phyloP scores from a whole-genome alignment of 53 echinoderm and acorn worm species.

The Echinarachnius parma region DNA sequence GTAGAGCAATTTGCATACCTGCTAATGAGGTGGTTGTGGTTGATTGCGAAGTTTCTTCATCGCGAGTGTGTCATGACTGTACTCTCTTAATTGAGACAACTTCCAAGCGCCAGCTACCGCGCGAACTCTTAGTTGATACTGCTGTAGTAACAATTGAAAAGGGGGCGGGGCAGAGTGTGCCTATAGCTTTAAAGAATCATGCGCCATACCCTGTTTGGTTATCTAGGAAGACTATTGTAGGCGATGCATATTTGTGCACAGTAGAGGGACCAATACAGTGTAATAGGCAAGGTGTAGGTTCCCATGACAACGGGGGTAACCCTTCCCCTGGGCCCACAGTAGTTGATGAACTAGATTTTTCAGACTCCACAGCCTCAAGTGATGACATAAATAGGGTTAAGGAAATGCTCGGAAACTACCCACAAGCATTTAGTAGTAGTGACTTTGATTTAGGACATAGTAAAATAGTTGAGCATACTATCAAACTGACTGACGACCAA shows the following conservation, averaged over 20 bases:
- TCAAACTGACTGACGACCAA: background rate
- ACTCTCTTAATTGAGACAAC: background rate
- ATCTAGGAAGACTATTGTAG: background rate
- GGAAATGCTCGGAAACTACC: background rate
- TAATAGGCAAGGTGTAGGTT: background rate
- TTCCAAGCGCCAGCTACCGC: background rate
- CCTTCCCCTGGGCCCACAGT: background rate
- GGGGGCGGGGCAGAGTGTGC: background rate
- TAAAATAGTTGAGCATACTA: conserved; percentile 14
- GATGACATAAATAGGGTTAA: conserved; percentile 1
- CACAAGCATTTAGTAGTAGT: conserved; percentile 3
- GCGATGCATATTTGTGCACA: background rate
- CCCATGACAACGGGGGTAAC: background rate
- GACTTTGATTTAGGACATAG: conserved; percentile 27
- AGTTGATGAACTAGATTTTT: conserved; percentile 1
- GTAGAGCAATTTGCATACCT: background rate
- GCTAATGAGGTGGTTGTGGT: background rate
- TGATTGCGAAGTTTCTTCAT: background rate
- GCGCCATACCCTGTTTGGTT: background rate
- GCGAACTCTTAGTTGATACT: background rate
- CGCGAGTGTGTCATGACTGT: background rate
- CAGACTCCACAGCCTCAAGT: background rate
- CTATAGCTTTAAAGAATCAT: background rate
- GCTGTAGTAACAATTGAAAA: background rate
- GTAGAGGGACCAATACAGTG: background rate